Evolutionary conservation across 2,797 vertebrate species (phyloP), one percentile per base, ranked within the genome.

Genomic region (Amblyopsis hoosieri): DNA sequence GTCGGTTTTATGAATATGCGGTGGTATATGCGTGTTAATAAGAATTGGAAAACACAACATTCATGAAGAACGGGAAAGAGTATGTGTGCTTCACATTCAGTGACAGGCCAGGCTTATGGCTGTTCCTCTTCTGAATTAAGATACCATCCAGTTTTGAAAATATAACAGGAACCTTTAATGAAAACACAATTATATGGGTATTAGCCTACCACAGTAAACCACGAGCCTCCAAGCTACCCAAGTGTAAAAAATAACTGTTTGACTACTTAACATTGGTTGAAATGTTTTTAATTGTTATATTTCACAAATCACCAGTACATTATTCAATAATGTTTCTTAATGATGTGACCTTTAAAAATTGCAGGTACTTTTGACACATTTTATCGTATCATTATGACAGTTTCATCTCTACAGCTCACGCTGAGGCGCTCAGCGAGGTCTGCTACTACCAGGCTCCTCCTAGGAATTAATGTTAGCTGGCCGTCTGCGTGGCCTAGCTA

Each of bases 401-500:
- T 42, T 42, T 42, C 37, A 42, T 42, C 37, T 42, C 37, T 42
- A 42, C 0, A 29, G 3, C 23, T 29, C 23, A 29, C 23, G 37
- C 37, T 42, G 37, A 9, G 37, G 3, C 37, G 37, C 37, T 42
- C 37, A 42, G 9, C 37, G 9, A 42, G 37, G 12, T 19, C 49
- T 49, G 52, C 31, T n/a, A 33, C 23, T 29, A 29, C 23, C 19
- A 60, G 14, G 23, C 48, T 37, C 50, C 48, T 37, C 50, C 29
- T 51, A 63, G 64, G 42, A 49, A 8, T 79, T 59, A 66, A 66
- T 56, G 19, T 37, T 60, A 19, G 52, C 51, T 45, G 42, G 54
- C 51, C 64, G 81, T 50, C 69, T 83, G 72, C 67, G 77, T 85
- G 81, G 87, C 85, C 87, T 76, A 82, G 79, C 75, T 82, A 82